Evolutionary conservation across 2,888 invertebrate genomes (phyloP).

Genomic region (Frankliniella fusca): DNA sequence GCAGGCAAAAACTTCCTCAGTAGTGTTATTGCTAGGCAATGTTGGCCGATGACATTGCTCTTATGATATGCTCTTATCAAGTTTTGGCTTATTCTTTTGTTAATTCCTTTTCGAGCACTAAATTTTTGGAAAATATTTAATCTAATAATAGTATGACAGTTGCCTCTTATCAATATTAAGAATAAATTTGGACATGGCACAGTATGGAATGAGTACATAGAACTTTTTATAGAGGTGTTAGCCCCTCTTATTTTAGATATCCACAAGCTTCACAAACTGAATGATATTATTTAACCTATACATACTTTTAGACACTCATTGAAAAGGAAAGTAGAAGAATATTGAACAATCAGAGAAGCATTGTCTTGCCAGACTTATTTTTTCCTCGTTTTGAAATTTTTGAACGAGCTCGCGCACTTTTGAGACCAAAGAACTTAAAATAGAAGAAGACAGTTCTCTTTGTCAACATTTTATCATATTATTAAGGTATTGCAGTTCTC

Average conservation of each 20-base stretch:
- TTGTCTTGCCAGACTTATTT: constrained; percentile 3
- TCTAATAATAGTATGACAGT: not conserved
- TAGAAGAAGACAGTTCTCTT: not conserved
- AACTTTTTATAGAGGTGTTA: not conserved
- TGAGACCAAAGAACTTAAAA: not conserved
- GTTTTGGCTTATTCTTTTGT: not conserved
- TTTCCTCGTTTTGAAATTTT: not conserved
- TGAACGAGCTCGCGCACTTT: not conserved
- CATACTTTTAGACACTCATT: not conserved
- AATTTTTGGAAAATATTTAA: too few relatives aligned
- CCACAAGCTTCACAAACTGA: too few relatives aligned
- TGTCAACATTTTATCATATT: not conserved
- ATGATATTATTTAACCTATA: not conserved
- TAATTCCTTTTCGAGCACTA: not conserved
- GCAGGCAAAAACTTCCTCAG: not conserved
- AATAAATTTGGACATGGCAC: not conserved
- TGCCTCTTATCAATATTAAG: not conserved
- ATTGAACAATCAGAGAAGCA: constrained; percentile 16
- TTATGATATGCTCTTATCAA: not conserved
- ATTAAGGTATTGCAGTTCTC: too few relatives aligned
- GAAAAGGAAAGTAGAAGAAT: constrained; percentile 25
- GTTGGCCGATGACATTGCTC: not conserved
- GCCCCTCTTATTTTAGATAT: too few relatives aligned
- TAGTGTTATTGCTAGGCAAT: not conserved
- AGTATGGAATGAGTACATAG: not conserved